Percentiles rank a stretch among this genome's conserved stretches.
Conservation (phyloP, 2,113 vertebrate genomes). For the Lutjanus erythropterus region DNA sequence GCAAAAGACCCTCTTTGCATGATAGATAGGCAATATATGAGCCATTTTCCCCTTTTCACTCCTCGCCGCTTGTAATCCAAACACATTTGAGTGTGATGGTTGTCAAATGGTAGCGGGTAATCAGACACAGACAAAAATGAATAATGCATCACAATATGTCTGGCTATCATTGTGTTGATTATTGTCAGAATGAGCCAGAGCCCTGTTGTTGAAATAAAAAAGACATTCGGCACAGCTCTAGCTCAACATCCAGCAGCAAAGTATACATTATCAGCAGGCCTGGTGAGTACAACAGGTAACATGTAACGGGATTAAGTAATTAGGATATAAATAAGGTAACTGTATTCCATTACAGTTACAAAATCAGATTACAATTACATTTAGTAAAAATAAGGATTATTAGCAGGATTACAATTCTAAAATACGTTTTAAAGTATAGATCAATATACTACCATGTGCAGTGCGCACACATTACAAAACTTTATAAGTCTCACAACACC, state of each 20-base stretch:
- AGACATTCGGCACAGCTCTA: slow-evolving; percentile 31
- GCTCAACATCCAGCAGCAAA: slow-evolving; percentile 4
- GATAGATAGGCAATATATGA: slow-evolving; percentile 67
- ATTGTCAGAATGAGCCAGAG: slow-evolving; percentile 63
- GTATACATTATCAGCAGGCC: slow-evolving; percentile 19
- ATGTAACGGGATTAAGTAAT: too few relatives aligned
- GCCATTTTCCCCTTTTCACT: slow-evolving; percentile 62
- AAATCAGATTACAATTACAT: too few relatives aligned
- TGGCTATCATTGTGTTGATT: slow-evolving; percentile 76
- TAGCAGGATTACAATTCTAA: too few relatives aligned
- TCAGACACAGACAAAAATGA: slow-evolving; percentile 77
- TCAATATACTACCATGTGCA: too few relatives aligned
- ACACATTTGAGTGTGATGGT: slow-evolving; percentile 80
- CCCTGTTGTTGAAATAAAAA: slow-evolving; percentile 57
- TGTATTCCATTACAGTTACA: too few relatives aligned
- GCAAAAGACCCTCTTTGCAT: slow-evolving; percentile 66
- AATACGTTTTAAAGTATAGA: too few relatives aligned
- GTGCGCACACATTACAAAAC: too few relatives aligned
- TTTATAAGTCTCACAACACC: too few relatives aligned
- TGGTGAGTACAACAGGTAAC: too few relatives aligned
- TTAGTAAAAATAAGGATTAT: too few relatives aligned
- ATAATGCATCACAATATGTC: slow-evolving; percentile 80
- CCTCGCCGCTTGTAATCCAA: slow-evolving; percentile 73
- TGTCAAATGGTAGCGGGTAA: slow-evolving; percentile 75
- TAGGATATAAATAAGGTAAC: too few relatives aligned